Base-by-base conservation (phyloP, 2,113 vertebrate genomes). In the Nothocercus julius region DNA sequence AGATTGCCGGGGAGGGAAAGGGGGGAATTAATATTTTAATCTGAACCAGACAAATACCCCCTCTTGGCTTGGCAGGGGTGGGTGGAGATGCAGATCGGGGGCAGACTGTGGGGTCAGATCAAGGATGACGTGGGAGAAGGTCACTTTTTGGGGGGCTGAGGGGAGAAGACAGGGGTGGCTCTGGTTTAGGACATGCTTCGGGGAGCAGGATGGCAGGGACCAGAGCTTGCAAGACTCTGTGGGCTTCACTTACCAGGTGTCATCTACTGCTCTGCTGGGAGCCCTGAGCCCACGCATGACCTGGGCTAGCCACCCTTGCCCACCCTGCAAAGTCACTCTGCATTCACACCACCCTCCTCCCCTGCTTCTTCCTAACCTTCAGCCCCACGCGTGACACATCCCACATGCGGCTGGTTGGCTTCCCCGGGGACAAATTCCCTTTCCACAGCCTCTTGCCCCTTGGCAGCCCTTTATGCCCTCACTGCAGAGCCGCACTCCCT, bases 1-100 rank as follows among this genome's bases (percentile, higher is more conserved):
- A 13, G 42, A 7, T 44, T 61, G 28, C 58, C 21, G 18, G 16
- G 40, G 27, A 5, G 25, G 13, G 6, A 13, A 38, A 9, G 22
- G 40, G 38, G 9, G 18, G 9, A 36, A 56, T 84, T 62, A 75
- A 87, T 90, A 89, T 95, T 95, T 90, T 90, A 73, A 78, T 72
- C 45, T 47, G 85, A 94, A 75, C 79, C n/a, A 85, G 92, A 93
- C 87, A 90, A 32, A 42, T 27, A 13, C 24, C 42, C 2, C 2
- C 59, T 27, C 40, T 28, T 62, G 18, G 7, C 44, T 19, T 56
- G 64, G 66, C 36, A 79, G 40, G 18, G 10, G 17, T 88, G 67
- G 42, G 9, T 9, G 58, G 38, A 30, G 28, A 25, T 11, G 10
- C 28, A 12, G 53, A 32, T 7, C 38, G 4, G 53, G 21, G 21